Conservation (phyloP, 2,797 vertebrate species). For the Pseudochirops corinnae region DNA sequence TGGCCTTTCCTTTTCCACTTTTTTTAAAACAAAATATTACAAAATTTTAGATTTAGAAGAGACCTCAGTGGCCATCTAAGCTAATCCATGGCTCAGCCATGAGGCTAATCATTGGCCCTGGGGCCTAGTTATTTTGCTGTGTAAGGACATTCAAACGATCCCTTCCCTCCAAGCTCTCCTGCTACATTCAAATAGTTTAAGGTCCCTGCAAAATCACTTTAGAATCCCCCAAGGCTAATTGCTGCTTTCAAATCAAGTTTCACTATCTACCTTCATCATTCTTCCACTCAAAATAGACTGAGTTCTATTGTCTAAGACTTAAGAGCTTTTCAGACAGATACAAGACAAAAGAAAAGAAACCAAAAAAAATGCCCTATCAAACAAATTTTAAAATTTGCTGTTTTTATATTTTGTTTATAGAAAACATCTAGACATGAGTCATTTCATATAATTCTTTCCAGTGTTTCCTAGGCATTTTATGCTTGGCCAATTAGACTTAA, state of each 20-base stretch:
- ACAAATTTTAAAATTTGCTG: neutral
- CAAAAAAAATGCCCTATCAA: neutral
- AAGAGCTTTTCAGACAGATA: neutral
- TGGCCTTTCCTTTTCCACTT: neutral
- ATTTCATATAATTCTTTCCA: constrained; percentile 57
- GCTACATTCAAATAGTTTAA: constrained; percentile 70
- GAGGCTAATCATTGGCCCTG: constrained; percentile 49
- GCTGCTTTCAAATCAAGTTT: constrained; percentile 68
- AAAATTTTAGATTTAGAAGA: neutral
- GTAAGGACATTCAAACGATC: constrained; percentile 41
- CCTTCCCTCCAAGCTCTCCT: constrained; percentile 25
- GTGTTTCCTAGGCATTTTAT: neutral
- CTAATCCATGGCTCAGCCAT: constrained; percentile 22
- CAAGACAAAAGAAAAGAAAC: neutral
- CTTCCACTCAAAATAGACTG: constrained; percentile 69
- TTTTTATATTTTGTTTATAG: neutral
- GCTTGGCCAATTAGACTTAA: neutral
- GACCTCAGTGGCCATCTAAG: neutral
- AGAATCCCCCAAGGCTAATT: constrained; percentile 67
- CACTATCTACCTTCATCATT: constrained; percentile 64
- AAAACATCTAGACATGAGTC: neutral
- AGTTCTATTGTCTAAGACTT: constrained; percentile 46
- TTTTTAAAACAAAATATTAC: neutral
- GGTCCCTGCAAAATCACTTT: constrained; percentile 59
- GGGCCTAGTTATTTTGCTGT: constrained; percentile 51